Evolutionary conservation across 2,797 vertebrate species (phyloP), one percentile per base, ranked within the genome.

Genomic region (Cuniculus paca): DNA sequence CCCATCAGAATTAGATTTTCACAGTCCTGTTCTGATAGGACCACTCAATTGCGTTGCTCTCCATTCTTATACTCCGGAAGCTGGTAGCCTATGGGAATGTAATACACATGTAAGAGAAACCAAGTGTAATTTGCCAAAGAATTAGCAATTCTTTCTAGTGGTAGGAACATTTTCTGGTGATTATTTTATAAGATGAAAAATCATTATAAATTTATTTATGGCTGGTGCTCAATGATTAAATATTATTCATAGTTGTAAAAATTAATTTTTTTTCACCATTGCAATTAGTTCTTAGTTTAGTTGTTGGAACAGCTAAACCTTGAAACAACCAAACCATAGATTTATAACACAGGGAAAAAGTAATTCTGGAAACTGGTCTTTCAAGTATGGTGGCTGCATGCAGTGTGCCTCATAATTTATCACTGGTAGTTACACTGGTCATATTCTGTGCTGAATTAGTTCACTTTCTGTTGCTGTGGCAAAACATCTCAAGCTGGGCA

Each of bases 221-320:
- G 86, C 89, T 98, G 85, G 90, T 95, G 90, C 90, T 97, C 80
- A 45, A 39, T 88, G 83, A 95, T 97, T 98, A 72, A 81, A 97
- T 93, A 61, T 80, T 96, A 83, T 82, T 98, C 98, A 97, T 88
- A 92, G 90, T 97, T 97, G 90, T 90, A 97, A 94, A 97, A 95
- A 93, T 92, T 31, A 75, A 11, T 16, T 17, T 48, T 39, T 75
- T 14, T 26, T 45, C 16, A 75, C 42, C 14, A 31, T 48, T 48
- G 6, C 42, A 75, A 96, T 89, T 75, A 48, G 24, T 75, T 31
- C 5, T 31, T 75, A 48, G 42, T 48, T 48, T 48, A 75, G 42
- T 75, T 75, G 26, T 19, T 97, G 63, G 95, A 97, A 96, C 97
- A 98, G 95, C 94, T 98, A 98, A 97, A 96, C 87, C 93, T 97